A percentile compares a stretch with the other conserved stretches of the same genome.
phyloP scores from a whole-genome alignment of 2,888 invertebrate genomes.

The Eupithecia centaureata region DNA sequence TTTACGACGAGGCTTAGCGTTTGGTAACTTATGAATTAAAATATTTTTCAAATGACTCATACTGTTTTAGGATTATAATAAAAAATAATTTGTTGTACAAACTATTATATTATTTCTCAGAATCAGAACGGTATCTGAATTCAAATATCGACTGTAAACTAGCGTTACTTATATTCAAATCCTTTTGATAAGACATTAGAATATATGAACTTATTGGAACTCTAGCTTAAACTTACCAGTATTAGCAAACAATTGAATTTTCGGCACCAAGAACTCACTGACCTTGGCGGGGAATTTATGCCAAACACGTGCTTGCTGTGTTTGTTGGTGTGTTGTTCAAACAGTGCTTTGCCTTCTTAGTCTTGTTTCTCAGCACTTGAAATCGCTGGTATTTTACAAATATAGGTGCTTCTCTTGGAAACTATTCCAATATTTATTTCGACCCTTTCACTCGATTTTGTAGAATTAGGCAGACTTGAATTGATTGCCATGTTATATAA shows the following conservation, averaged over 20 bases:
- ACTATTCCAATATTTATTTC: not conserved
- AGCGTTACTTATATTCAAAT: no score
- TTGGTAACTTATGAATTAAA: not conserved
- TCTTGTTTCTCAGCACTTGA: not conserved
- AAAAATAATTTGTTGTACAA: no score
- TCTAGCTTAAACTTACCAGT: not conserved
- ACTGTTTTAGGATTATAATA: no score
- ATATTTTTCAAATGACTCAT: not conserved
- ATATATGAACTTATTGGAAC: not conserved
- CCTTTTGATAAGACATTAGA: no score
- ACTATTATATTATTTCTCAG: no score
- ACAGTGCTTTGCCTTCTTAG: not conserved
- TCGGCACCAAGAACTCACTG: slow-evolving; percentile 27
- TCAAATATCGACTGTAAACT: no score
- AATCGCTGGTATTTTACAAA: not conserved
- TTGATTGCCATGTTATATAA: no score
- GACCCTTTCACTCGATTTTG: not conserved
- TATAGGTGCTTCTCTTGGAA: not conserved
- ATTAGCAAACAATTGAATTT: slow-evolving; percentile 29
- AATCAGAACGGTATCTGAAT: no score
- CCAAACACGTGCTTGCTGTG: slow-evolving; percentile 61
- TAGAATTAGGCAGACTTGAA: not conserved
- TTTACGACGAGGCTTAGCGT: slow-evolving; percentile 29
- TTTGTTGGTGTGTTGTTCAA: slow-evolving; percentile 18
- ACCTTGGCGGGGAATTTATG: slow-evolving; percentile 63